Evolutionary conservation across 92 coral and sea anemone species (phyloP).

Genomic region (Metridium senile): DNA sequence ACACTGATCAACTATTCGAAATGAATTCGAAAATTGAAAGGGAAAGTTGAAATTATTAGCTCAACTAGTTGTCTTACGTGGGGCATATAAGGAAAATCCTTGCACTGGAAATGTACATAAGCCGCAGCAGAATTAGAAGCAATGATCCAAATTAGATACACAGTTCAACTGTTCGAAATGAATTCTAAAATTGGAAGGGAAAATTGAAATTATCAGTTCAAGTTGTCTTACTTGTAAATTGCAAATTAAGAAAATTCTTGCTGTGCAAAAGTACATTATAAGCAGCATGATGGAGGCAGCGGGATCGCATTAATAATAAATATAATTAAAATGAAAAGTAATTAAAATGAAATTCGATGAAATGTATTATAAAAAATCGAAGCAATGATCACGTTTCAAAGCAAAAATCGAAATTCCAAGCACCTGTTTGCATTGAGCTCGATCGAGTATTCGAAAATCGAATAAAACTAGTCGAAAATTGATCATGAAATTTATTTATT

Average conservation of each 20-base stretch:
- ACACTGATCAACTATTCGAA: background rate
- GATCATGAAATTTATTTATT: background rate
- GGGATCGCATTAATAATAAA: no score
- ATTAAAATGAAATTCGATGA: no score
- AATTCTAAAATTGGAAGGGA: no score
- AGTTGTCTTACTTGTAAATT: background rate
- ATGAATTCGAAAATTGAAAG: no score
- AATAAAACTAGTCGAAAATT: background rate
- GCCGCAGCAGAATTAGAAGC: background rate
- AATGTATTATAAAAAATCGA: no score
- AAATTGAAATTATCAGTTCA: background rate
- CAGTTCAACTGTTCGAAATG: no score
- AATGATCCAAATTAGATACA: background rate
- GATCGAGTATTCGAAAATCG: no score
- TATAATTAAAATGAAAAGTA: no score
- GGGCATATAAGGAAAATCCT: background rate
- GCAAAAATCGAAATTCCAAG: background rate
- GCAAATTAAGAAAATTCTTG: background rate
- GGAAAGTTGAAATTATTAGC: no score
- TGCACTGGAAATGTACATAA: background rate
- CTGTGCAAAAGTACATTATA: background rate
- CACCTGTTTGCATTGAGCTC: no score
- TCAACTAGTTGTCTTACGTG: background rate
- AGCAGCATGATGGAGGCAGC: background rate
- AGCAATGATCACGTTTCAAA: no score